These are phyloP conservation scores for Ptychochromis oligacanthus DNA, from an alignment of 2,113 vertebrate genomes.

Conservation along the genomic window DNA sequence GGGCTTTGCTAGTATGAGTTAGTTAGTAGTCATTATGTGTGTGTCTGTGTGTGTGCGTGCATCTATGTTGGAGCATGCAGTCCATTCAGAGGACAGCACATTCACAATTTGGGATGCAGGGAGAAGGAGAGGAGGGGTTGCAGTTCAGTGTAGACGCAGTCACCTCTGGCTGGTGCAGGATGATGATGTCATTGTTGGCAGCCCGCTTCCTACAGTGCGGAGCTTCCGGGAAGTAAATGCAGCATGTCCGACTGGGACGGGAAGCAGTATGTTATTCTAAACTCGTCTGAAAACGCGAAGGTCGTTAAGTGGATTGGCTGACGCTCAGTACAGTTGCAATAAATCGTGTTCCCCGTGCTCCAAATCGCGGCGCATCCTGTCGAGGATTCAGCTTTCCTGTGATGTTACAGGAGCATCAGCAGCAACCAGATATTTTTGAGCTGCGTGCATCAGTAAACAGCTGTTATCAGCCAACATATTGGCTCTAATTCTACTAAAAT, in stretches of 20 bases:
- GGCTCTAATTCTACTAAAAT: not conserved
- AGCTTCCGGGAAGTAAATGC: conserved; percentile 54
- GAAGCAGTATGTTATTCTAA: conserved; percentile 1
- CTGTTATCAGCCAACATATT: not conserved
- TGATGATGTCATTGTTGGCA: conserved; percentile 71
- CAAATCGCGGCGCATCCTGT: not conserved
- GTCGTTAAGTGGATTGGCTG: not conserved
- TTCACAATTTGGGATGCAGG: conserved; percentile 44
- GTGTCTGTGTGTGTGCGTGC: conserved; percentile 24
- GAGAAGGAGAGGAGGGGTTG: conserved; percentile 10
- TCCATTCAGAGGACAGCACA: conserved; percentile 41
- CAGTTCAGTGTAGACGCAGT: conserved; percentile 50
- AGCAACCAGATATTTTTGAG: not conserved
- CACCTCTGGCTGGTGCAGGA: conserved; percentile 62
- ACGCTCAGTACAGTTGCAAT: not conserved
- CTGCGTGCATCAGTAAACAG: not conserved
- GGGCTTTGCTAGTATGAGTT: conserved; percentile 36
- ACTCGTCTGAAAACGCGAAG: not conserved
- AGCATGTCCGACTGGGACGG: not conserved
- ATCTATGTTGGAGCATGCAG: not conserved
- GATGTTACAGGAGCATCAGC: not conserved
- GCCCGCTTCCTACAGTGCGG: conserved; percentile 21
- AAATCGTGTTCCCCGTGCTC: not conserved
- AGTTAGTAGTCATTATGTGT: conserved; percentile 23
- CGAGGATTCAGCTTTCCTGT: not conserved